Evolutionary conservation across 2,797 vertebrate species (phyloP).

Genomic region (Spondyliosoma cantharus): DNA sequence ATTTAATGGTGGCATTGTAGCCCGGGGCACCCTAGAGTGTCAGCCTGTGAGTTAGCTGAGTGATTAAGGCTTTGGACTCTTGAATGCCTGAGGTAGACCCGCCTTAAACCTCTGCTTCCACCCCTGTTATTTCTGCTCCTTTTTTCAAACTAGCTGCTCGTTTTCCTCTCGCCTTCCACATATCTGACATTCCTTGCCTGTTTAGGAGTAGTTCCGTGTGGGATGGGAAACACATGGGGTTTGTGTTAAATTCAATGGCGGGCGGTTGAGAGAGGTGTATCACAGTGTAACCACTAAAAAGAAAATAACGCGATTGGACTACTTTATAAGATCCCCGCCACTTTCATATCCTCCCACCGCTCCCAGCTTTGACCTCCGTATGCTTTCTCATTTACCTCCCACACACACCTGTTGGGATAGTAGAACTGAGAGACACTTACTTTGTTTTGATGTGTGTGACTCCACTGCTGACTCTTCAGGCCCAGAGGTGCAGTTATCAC

Average conservation of each 20-base stretch:
- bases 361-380: constrained; percentile 33
- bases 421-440: too few species aligned
- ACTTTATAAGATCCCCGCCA: constrained; percentile 47
- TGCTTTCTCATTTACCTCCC: constrained; percentile 61
- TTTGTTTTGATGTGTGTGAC: constrained; percentile 31
- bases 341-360: constrained; percentile 63
- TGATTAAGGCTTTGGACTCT: constrained; percentile 63
- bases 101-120: constrained; percentile 75
- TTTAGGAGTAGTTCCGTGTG: constrained; percentile 73
- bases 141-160: constrained; percentile 69
- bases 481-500: constrained; percentile 72
- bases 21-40: constrained; percentile 43
- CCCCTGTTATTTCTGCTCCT: constrained; percentile 79
- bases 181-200: constrained; percentile 81
- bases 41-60: constrained; percentile 51
- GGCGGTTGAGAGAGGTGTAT: constrained; percentile 48
- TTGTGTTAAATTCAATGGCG: constrained; percentile 66
- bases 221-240: constrained; percentile 81
- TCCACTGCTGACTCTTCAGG: constrained; percentile 50
- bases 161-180: constrained; percentile 68
- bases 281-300: constrained; percentile 41
- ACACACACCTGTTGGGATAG: neutral
- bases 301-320: constrained; percentile 38
- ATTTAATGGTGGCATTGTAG: constrained; percentile 42
- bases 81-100: constrained; percentile 78